A percentile compares a stretch with the other conserved stretches of the same genome.
Evolutionary conservation across 1,140 invertebrate species (phyloP).

Genomic region (Pissodes strobi): DNA sequence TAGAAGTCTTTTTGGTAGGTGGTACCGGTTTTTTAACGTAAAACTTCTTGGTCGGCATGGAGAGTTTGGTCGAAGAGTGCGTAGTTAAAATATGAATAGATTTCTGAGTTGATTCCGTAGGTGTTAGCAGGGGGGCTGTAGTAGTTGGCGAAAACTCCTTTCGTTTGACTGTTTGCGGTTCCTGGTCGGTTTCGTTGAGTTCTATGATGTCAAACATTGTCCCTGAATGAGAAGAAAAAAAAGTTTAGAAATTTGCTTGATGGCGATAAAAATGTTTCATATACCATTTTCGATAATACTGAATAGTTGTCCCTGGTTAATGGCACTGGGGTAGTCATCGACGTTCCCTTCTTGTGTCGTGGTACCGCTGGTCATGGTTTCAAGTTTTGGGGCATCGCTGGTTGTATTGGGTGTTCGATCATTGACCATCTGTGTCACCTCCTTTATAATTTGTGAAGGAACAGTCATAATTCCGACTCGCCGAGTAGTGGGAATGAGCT

Average conservation of each 20-base stretch:
- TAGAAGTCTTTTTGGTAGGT: conserved; percentile 11
- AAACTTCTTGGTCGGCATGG: conserved; percentile 13
- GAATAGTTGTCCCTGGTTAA: conserved; percentile 55
- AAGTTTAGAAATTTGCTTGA: not conserved
- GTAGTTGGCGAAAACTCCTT: not conserved
- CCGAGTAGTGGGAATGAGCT: too few relatives aligned
- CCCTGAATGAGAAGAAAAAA: too few relatives aligned
- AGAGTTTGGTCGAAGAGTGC: conserved; percentile 17
- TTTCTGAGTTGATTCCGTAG: conserved; percentile 4
- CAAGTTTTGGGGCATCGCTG: too few relatives aligned
- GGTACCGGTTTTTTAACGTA: conserved; percentile 16
- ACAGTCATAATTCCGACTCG: too few relatives aligned
- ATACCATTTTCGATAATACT: conserved; percentile 54
- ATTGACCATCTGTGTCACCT: too few relatives aligned
- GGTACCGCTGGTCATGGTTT: too few relatives aligned
- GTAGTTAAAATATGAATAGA: too few relatives aligned
- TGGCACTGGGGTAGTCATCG: conserved; percentile 51
- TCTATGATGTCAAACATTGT: conserved; percentile 55
- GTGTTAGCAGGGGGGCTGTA: not conserved
- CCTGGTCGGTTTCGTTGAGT: conserved; percentile 48
- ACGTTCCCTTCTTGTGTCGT: conserved; percentile 19
- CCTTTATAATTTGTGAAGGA: too few relatives aligned
- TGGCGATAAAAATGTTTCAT: not conserved
- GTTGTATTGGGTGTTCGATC: too few relatives aligned
- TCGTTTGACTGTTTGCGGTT: conserved; percentile 20